Conservation (phyloP, 2,888 invertebrate genomes). For the Spisula subtruncata region DNA sequence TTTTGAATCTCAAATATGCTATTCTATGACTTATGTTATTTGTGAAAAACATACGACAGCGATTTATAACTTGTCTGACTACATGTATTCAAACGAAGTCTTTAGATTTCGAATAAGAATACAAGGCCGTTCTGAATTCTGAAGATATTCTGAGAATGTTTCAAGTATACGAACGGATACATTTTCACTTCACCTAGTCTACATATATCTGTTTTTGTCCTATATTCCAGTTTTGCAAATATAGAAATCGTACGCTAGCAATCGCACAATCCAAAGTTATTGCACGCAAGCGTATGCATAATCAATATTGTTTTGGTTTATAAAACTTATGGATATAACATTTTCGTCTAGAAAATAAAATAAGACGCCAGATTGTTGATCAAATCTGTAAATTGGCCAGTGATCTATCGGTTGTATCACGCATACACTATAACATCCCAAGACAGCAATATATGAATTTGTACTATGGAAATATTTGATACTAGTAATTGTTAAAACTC, state of each 20-base stretch:
- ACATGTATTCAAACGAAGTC: no score
- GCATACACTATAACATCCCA: neutral
- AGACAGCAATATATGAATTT: neutral
- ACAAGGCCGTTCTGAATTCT: no score
- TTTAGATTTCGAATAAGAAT: no score
- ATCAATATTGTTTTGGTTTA: constrained; percentile 19
- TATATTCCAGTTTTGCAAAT: neutral
- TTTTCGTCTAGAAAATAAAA: constrained; percentile 17
- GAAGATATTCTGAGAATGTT: no score
- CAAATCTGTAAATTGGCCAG: neutral
- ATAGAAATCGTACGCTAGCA: neutral
- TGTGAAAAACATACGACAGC: no score
- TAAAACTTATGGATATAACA: neutral
- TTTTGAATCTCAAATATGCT: no score
- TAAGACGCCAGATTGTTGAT: constrained; percentile 8
- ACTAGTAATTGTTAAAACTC: neutral
- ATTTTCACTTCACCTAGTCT: neutral
- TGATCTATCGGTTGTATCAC: neutral
- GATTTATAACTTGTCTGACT: no score
- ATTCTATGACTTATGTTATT: no score
- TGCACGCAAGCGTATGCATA: neutral
- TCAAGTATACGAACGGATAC: no score
- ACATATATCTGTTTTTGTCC: neutral
- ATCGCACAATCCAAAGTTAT: neutral
- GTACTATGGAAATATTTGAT: neutral